Evolutionary conservation across 2,888 invertebrate species (phyloP), one percentile per base, ranked within the genome.

Genomic region (Diadromus collaris): DNA sequence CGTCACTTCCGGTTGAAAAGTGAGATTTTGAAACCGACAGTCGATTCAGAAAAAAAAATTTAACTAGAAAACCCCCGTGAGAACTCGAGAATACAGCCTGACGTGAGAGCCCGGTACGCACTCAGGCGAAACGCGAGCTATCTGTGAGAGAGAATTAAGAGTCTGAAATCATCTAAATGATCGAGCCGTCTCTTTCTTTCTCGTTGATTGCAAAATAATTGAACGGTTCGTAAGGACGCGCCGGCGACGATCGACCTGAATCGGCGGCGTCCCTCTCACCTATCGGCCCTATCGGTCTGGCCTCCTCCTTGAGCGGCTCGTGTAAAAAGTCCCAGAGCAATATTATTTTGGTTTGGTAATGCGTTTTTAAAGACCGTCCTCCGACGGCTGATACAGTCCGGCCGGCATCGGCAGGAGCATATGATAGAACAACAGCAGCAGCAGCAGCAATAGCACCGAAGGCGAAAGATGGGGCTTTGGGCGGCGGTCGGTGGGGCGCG

Each of bases 311-410:
- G 56, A 38, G 38, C 58, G 27, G 27, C 41, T 38, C 56, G 75
- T 64, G 21, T 41, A 69, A 80, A 78, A 79, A 79, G 68, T 76
- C 69, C 41, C 65, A 63, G 79, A 78, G 78, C 73, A 65, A 72
- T 79, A 80, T 82, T 81, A 83, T 82, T 83, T 82, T 71, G 84
- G 86, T 85, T 85, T 82, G 87, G 86, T 91, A 90, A 91, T 90
- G 90, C 88, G 90, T 90, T 89, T 89, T 91, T 91, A 91, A 91
- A 91, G 90, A 90, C 90, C 88, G 86, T 88, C 89, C 87, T 86
- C 85, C 83, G 83, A 79, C 76, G 70, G 74, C 67, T 76, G 73
- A 79, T 80, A 79, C 81, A 81, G 82, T 78, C 76, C 60, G 81
- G 69, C 41, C 54, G 64, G 69, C 69, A 65, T 58, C 27, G 71